Evolutionary conservation across 2,797 vertebrate genomes (phyloP).

Genomic region (Mormyrops boulengeri): DNA sequence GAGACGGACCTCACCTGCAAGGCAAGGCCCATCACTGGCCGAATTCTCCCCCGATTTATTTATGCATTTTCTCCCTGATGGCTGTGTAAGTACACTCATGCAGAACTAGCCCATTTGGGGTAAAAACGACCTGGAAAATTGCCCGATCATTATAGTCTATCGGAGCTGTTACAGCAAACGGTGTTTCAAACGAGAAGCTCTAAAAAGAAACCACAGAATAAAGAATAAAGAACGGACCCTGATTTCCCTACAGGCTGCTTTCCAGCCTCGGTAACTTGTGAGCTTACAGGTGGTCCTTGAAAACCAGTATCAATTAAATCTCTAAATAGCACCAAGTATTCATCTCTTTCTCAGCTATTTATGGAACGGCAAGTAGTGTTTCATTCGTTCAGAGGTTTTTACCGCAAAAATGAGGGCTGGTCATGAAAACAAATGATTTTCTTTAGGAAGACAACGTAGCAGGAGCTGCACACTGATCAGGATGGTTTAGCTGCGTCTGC

Average conservation of each 20-base stretch:
- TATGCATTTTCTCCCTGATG: background rate
- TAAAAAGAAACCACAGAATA: background rate
- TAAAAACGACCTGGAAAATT: background rate
- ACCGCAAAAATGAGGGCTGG: background rate
- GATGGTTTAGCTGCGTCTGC: background rate
- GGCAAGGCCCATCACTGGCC: background rate
- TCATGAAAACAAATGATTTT: background rate
- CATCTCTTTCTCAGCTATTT: background rate
- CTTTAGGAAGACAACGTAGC: background rate
- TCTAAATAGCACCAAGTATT: constrained; percentile 1
- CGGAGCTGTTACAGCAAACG: constrained; percentile 2
- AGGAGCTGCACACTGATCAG: background rate
- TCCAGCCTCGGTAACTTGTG: background rate
- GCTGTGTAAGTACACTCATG: background rate
- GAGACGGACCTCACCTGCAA: background rate
- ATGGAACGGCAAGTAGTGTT: background rate
- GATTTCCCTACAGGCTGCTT: background rate
- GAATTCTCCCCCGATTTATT: background rate
- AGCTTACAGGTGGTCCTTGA: background rate
- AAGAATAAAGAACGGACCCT: background rate
- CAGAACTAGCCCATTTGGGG: background rate
- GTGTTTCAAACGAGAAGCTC: background rate
- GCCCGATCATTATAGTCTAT: background rate
- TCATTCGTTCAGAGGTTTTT: background rate
- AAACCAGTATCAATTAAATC: constrained; percentile 17